Base-by-base conservation (phyloP, 2,797 vertebrate genomes). In the Leucoraja ocellata region DNA sequence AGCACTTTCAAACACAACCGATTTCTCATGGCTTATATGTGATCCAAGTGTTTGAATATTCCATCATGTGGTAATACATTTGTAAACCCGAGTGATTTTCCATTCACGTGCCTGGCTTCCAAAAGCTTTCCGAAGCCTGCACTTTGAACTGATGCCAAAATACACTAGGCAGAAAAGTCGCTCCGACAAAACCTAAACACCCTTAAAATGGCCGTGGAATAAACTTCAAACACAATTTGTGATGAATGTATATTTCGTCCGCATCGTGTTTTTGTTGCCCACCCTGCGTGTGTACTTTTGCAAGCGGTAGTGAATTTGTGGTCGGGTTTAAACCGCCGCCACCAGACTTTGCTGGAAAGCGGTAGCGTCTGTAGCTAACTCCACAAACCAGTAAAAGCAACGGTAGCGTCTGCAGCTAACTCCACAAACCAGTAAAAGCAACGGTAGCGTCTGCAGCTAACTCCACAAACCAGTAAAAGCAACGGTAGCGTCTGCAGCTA, bases 251-350 rank as follows among this genome's bases (percentile, higher is more conserved):
- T 13, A n/a, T 65, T 32, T 86, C n/a, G 63, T 1, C n/a, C 18
- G 36, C 6, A 88, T 68, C 2, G 1, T 36, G 11, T 88, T 68
- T 88, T 23, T 68, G 63, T 68, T 5, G 4, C n/a, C 63, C 28
- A 68, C 7, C n/a, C 16, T 7, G n/a, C 65, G 32, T 63, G n/a
- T 68, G 36, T 68, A 63, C 58, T 86, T 86, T 65, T 86, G 61
- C 58, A 86, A 91, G 36, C 46, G 90, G 46, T 74, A 36, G 68
- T 91, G 39, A 74, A 73, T 88, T 68, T n/a, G 84, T 88, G 63
- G 16, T 18, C n/a, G 63, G 63, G n/a, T 88, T 88, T 68, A 25
- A 36, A 54, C 36, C 68, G 36, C 68, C 54, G 68, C 13, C 39
- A 6, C 39, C 32, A 25, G 16, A 74, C 90, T 73, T 71, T 54